Conservation (phyloP, 2,113 vertebrate species). For the Ceyx margarethae region DNA sequence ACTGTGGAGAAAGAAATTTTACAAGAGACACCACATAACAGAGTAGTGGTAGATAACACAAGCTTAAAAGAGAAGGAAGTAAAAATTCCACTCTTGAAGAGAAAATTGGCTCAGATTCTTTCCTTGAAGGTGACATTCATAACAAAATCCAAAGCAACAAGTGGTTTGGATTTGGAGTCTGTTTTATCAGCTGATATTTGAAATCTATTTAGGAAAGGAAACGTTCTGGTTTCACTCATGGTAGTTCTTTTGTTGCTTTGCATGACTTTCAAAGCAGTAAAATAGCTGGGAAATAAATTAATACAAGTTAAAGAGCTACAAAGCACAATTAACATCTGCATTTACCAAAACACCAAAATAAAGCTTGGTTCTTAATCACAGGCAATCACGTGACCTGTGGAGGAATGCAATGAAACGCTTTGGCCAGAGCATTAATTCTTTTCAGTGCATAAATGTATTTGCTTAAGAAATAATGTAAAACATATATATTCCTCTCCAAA, state of each 20-base stretch:
- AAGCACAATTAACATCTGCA: slow-evolving; percentile 10
- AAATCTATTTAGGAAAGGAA: slow-evolving; percentile 29
- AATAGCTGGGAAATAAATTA: slow-evolving; percentile 5
- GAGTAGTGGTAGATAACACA: not conserved
- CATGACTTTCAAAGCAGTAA: slow-evolving; percentile 22
- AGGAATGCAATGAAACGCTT: slow-evolving; percentile 12
- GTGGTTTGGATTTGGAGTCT: slow-evolving; percentile 56
- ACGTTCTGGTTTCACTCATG: not conserved
- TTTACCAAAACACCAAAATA: slow-evolving; percentile 10
- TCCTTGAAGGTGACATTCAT: slow-evolving; percentile 33
- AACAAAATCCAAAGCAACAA: slow-evolving; percentile 10
- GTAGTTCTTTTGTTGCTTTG: not conserved
- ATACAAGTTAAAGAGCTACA: not conserved
- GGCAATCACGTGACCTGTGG: not conserved
- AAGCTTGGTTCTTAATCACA: slow-evolving; percentile 3
- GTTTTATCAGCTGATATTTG: slow-evolving; percentile 55
- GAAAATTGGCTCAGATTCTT: not conserved
- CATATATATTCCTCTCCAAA: not conserved
- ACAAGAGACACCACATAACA: not conserved
- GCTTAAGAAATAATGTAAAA: slow-evolving; percentile 30
- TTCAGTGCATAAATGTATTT: slow-evolving; percentile 11
- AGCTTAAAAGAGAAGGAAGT: slow-evolving; percentile 32
- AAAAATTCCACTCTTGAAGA: not conserved
- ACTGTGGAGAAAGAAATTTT: not conserved
- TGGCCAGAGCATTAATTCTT: slow-evolving; percentile 19